These are phyloP conservation scores for Pogonophryne albipinna DNA, from an alignment of 2,797 vertebrate species.

Conservation along the genomic window DNA sequence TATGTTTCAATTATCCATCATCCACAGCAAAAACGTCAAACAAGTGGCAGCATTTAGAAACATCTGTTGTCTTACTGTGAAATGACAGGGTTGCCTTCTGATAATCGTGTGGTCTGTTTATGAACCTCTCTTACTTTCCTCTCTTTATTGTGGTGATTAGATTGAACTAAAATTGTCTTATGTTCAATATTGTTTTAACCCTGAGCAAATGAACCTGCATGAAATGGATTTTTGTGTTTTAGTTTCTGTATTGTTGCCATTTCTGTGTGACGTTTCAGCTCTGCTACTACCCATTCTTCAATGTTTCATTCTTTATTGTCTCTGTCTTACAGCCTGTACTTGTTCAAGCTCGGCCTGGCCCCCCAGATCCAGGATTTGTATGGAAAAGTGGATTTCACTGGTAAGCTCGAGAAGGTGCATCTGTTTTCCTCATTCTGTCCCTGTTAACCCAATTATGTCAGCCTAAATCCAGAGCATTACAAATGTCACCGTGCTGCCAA, in stretches of 20 bases:
- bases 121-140: background rate
- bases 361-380: constrained; percentile 99
- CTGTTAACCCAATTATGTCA: constrained; percentile 7
- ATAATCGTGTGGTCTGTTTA: background rate
- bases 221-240: background rate
- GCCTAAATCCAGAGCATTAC: background rate
- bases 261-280: background rate
- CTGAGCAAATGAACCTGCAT: background rate
- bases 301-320: background rate
- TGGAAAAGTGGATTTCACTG: constrained; percentile 98
- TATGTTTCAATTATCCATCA: no score
- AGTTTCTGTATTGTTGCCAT: background rate
- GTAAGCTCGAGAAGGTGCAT: constrained; percentile 76
- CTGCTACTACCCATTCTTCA: background rate
- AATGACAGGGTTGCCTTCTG: background rate
- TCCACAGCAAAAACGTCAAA: no score
- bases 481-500: background rate
- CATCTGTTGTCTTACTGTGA: background rate
- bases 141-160: background rate
- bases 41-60: no score
- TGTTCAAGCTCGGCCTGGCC: constrained; percentile 97
- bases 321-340: constrained; percentile 88
- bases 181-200: no score
- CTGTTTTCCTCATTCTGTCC: constrained; percentile 12
- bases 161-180: no score